phyloP scores from a whole-genome alignment of 2,888 invertebrate species.

The Scaptomyza tumidula region DNA sequence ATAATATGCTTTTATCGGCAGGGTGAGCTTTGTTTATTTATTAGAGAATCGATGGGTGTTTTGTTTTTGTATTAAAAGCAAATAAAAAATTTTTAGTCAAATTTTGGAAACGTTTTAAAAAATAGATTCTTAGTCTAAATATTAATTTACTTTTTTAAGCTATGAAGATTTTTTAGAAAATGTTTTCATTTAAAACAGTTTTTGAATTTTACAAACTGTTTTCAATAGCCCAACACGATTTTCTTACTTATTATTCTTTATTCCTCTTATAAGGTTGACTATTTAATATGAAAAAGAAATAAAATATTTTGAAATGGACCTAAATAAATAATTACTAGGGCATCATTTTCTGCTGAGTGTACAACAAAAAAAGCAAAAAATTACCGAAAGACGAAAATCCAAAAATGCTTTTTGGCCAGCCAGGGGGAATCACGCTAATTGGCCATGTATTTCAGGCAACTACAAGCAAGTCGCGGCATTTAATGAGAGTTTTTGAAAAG shows the following conservation, averaged over 20 bases:
- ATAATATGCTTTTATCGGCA: too few relatives aligned
- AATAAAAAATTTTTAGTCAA: too few relatives aligned
- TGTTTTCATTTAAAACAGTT: too few relatives aligned
- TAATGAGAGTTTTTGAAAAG: constrained; percentile 65
- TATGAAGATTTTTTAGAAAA: too few relatives aligned
- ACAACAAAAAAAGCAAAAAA: constrained; percentile 37
- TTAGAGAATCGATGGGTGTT: too few relatives aligned
- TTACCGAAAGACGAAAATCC: constrained; percentile 14
- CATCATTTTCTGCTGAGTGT: constrained; percentile 12
- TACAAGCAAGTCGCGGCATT: constrained; percentile 70
- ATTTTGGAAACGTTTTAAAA: too few relatives aligned
- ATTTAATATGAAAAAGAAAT: background rate
- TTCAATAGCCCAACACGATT: too few relatives aligned
- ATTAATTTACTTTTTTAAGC: too few relatives aligned
- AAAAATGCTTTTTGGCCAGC: constrained; percentile 17
- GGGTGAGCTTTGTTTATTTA: background rate
- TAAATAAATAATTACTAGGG: background rate
- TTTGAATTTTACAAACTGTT: too few relatives aligned
- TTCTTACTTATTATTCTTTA: background rate
- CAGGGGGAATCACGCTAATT: constrained; percentile 69
- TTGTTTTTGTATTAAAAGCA: too few relatives aligned
- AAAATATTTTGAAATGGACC: background rate
- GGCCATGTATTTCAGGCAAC: constrained; percentile 66
- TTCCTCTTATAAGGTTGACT: background rate
- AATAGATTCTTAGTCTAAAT: too few relatives aligned